Base-by-base conservation (phyloP, 2,888 invertebrate species). In the Aspidiotus destructor region DNA sequence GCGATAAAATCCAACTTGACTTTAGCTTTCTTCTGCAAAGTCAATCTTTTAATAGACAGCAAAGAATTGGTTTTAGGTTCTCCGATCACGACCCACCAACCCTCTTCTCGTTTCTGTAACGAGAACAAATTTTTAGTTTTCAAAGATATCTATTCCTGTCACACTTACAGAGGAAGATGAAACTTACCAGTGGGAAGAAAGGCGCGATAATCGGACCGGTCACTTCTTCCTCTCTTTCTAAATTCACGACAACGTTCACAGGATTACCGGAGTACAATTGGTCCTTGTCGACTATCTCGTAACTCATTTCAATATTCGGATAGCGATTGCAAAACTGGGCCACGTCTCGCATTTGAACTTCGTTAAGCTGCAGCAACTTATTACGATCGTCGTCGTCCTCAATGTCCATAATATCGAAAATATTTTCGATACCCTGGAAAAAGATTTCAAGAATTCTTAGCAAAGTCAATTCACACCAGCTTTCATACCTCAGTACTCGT, bases 61-160 rank as follows among this genome's bases (percentile, higher is more conserved):
- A 99, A 80, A 0, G 94, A 92, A 81, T 99, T 99, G 42, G 85
- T 84, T 76, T 92, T 92, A 0, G 95, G 92, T 76, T 98, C 97
- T 0, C 99, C 99, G 73, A 99, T 92, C 10, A 99, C 97, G 53
- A 99, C 92, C 99, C 99, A 99, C 91, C 91, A 92, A 63, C 92
- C 92, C 78, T 92, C 92, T 76, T 92, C 92, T 64, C 92, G 86
- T 84, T 92, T 92, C 84, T 91, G 81, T 40, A 68, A 76, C 73
- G 72, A 63, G 67, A 40, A 55, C 13, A 57, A 71, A 55, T 15
- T 13, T 17, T 17, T 28, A 28, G 28, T 28, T 28, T 28, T 28
- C 28, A 5, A 28, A 5, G 28, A 28, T 28, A 28, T 5, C 28
- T 28, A 28, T 28, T 28, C 28, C 28, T 28, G 5, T n/a, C 1